A percentile compares a stretch with the other conserved stretches of the same genome.
These are phyloP conservation scores for Arrhopalites spinosus DNA, from an alignment of 2,888 invertebrate genomes.

Conservation along the genomic window DNA sequence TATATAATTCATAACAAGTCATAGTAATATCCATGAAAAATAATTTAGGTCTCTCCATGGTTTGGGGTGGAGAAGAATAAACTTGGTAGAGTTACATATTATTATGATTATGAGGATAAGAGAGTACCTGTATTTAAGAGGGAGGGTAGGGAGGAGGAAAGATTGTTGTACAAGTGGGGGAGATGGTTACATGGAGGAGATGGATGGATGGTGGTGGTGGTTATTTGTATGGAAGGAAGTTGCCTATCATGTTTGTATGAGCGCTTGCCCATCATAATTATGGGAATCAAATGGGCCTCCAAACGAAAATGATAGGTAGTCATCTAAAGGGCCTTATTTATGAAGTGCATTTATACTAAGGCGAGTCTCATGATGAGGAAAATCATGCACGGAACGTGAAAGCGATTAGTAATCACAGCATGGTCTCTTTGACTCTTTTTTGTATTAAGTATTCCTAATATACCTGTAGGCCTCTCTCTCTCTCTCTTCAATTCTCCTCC, in stretches of 20 bases:
- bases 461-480: conserved; percentile 10
- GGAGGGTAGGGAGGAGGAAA: too few relatives aligned
- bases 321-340: conserved; percentile 16
- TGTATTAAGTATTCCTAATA: conserved; percentile 9
- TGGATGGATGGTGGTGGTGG: background rate
- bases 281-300: conserved; percentile 41
- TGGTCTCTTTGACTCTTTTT: conserved; percentile 38
- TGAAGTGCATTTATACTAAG: conserved; percentile 15
- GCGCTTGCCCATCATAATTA: conserved; percentile 36
- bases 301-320: conserved; percentile 35
- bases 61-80: too few relatives aligned
- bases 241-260: conserved; percentile 22
- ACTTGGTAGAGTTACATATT: too few relatives aligned
- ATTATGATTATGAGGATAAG: background rate
- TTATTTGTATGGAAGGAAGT: conserved; percentile 17
- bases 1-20: too few relatives aligned
- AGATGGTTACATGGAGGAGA: background rate
- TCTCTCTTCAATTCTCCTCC: conserved; percentile 30
- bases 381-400: conserved; percentile 46
- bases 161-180: too few relatives aligned
- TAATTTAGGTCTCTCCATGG: too few relatives aligned
- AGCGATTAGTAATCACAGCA: conserved; percentile 53
- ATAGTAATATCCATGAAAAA: too few relatives aligned
- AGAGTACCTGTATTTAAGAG: background rate
- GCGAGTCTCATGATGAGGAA: conserved; percentile 29